Base-by-base conservation (phyloP, 2,888 invertebrate genomes). In the Ctena decussata region DNA sequence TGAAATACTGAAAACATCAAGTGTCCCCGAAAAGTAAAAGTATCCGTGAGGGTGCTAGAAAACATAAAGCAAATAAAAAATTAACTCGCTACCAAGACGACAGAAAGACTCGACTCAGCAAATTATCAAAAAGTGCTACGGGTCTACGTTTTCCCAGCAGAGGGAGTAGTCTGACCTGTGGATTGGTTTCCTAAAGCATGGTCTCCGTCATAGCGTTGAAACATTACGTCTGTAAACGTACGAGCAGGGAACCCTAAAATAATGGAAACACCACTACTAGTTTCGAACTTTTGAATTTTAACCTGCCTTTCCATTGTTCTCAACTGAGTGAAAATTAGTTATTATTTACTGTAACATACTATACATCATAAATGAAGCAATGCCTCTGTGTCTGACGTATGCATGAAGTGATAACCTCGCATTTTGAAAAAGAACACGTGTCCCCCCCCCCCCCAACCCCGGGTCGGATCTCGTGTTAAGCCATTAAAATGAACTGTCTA, bases 191-290 rank as follows among this genome's bases (percentile, higher is more conserved):
- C 88, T 65, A 84, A 53, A 24, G 78, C 46, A 41, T 71, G 80
- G 69, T 88, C 88, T 79, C 85, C 88, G 46, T 88, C 88, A 77
- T 82, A 88, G 35, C 85, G 85, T 60, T 78, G 81, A 53, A 87
- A 77, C 83, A 88, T 83, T 72, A 84, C 84, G 70, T 87, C 87
- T 44, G 87, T 73, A 70, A 82, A 87, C 41, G 86, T 32, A 39
- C 84, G 86, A 41, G 85, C 24, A 21, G 85, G 60, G 77, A 82
- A 84, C 70, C 88, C 88, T 88, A 84, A 44, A 85, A 85, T 12
- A 77, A 81, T 27, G 65, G 21, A 65, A 57, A 57, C 57, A 57
- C 57, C 27, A 5, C 57, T 27, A 24, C 27, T 46, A 46, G 46
- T 46, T 46, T 46, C 46, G 46, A 21, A 46, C 46, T 46, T 46